Conservation (phyloP, 1,140 invertebrate genomes). For the Pogonomyrmex barbatus region DNA sequence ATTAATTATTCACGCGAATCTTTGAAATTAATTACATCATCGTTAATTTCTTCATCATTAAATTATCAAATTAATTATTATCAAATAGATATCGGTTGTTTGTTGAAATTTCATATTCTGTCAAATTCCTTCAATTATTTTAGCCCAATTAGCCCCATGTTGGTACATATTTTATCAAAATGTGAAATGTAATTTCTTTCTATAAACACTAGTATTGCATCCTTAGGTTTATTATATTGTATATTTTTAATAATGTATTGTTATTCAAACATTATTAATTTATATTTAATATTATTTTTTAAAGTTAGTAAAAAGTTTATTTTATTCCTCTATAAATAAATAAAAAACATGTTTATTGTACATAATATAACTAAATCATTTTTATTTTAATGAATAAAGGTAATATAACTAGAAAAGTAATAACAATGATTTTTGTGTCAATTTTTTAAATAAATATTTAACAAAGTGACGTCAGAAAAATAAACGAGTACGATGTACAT, state of each 20-base stretch:
- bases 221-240: not conserved
- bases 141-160: not conserved
- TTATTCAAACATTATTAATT: not conserved
- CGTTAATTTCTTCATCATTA: constrained; percentile 53
- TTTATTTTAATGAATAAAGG: not conserved
- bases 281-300: not conserved
- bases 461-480: not conserved
- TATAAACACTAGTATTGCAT: not conserved
- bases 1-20: constrained; percentile 61
- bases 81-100: constrained; percentile 13
- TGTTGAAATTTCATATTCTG: constrained; percentile 45
- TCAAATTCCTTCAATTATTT: constrained; percentile 50
- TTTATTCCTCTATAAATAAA: not conserved
- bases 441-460: not conserved
- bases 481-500: not conserved
- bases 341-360: not conserved
- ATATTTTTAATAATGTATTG: constrained; percentile 5
- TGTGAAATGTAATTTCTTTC: not conserved
- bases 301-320: not conserved
- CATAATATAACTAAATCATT: constrained; percentile 3
- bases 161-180: not conserved
- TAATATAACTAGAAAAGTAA: no score
- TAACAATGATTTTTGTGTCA: not conserved
- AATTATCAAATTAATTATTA: constrained; percentile 63
- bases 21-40: constrained; percentile 60